A percentile compares a stretch with the other conserved stretches of the same genome.
phyloP scores from a whole-genome alignment of 2,888 invertebrate species.

The Philereme vetulata region DNA sequence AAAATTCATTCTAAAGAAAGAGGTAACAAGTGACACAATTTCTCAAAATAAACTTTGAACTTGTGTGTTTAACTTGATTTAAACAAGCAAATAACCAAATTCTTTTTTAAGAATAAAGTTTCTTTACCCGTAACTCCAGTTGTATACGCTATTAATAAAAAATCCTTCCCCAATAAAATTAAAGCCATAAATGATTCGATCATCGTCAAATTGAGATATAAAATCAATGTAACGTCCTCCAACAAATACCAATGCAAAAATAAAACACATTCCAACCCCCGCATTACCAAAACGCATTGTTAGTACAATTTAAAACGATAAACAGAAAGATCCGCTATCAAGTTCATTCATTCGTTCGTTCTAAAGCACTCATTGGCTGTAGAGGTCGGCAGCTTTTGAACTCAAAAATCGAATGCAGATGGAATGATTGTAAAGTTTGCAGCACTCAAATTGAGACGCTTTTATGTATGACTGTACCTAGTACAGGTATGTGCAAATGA shows the following conservation, averaged over 20 bases:
- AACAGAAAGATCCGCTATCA: constrained; percentile 77
- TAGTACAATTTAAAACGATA: constrained; percentile 68
- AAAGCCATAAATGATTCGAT: not conserved
- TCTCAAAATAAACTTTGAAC: too few species aligned
- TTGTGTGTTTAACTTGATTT: too few species aligned
- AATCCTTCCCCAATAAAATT: not conserved
- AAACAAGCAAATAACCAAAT: too few species aligned
- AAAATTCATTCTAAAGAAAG: too few species aligned
- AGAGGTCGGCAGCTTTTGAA: constrained; percentile 62
- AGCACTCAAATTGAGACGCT: constrained; percentile 42
- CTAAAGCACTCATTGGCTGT: constrained; percentile 73
- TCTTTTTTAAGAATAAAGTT: too few species aligned
- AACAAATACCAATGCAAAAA: constrained; percentile 31
- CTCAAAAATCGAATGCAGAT: constrained; percentile 54
- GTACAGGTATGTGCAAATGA: constrained; percentile 5
- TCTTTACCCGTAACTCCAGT: too few species aligned
- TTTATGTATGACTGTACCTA: constrained; percentile 18
- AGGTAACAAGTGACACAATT: too few species aligned
- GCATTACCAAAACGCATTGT: constrained; percentile 63
- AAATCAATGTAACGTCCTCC: constrained; percentile 11
- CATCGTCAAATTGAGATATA: constrained; percentile 8
- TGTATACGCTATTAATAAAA: too few species aligned
- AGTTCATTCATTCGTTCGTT: constrained; percentile 64
- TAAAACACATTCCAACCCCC: constrained; percentile 64
- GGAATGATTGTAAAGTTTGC: constrained; percentile 50